Base-by-base conservation (phyloP, 2,113 vertebrate species). In the Phainopepla nitens region DNA sequence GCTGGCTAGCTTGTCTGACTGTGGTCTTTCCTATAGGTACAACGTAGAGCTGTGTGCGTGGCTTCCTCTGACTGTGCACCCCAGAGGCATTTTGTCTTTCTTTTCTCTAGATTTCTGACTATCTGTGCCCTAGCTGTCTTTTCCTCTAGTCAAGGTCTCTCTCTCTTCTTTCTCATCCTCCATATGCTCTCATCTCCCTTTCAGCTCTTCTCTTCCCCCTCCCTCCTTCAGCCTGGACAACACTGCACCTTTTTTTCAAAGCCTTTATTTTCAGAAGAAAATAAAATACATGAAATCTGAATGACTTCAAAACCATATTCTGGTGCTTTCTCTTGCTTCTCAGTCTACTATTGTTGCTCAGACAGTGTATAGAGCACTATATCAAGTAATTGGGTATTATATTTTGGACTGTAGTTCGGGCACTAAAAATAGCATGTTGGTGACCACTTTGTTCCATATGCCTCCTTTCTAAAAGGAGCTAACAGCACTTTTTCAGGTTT, bases 381-480 rank as follows among this genome's bases (percentile, higher is more conserved):
- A 94, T 89, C 93, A 39, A 89, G 94, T 91, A 93, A 79, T 93
- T 94, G 89, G 80, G 79, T 95, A 94, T 94, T 96, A 90, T 95
- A 92, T 94, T 95, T 89, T 95, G 66, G 90, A 93, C 95, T 79
- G 70, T 94, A 93, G 72, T 89, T 89, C 29, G 62, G 93, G 79
- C 64, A 83, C 95, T 95, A 96, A 97, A 94, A 95, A 96, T 95
- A 96, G 71, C 84, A 6, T 91, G 80, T 96, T 94, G 94, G 93
- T 94, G 94, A 96, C 96, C 97, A 97, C 95, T 93, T 94, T 93
- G 97, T 97, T 96, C 91, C 72, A 72, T 82, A 73, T 94, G 72
- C 81, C 82, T 95, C 69, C 83, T 90, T 94, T 94, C 60, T 70
- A 90, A 96, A 87, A 86, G 87, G 88, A 97, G 92, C 93, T 89